Evolutionary conservation across 2,113 vertebrate genomes (phyloP).

Genomic region (Glaucomys volans): DNA sequence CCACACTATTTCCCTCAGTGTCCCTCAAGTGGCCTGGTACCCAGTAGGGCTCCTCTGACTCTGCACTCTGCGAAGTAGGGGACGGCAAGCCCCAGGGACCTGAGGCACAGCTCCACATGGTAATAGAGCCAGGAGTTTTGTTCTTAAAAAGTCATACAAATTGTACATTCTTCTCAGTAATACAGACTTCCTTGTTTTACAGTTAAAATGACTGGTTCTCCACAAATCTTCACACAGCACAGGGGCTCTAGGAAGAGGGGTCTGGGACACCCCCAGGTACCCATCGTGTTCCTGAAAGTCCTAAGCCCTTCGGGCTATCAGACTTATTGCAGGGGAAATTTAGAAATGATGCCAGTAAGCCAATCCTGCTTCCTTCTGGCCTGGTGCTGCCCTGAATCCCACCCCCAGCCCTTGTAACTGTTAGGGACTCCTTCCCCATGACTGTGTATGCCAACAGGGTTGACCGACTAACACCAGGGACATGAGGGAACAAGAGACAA

Average conservation of each 20-base stretch:
- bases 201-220: neutral
- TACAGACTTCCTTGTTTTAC: neutral
- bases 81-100: neutral
- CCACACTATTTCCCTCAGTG: neutral
- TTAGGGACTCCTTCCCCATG: too few species aligned
- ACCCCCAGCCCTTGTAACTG: fast-evolving
- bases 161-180: neutral
- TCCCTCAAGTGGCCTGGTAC: neutral
- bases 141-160: neutral
- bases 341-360: neutral
- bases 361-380: neutral
- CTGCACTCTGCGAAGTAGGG: too few species aligned
- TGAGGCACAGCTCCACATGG: neutral
- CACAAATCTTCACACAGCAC: neutral
- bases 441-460: fast-evolving
- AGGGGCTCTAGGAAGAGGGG: neutral
- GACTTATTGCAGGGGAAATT: neutral
- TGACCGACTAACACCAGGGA: too few species aligned
- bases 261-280: fast-evolving
- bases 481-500: fast-evolving
- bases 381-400: neutral
- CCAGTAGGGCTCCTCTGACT: too few species aligned
- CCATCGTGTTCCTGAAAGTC: neutral
- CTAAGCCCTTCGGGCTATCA: neutral
- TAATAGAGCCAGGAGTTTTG: neutral